Evolutionary conservation across 1,140 invertebrate species (phyloP).

Genomic region (Coelopa frigida): DNA sequence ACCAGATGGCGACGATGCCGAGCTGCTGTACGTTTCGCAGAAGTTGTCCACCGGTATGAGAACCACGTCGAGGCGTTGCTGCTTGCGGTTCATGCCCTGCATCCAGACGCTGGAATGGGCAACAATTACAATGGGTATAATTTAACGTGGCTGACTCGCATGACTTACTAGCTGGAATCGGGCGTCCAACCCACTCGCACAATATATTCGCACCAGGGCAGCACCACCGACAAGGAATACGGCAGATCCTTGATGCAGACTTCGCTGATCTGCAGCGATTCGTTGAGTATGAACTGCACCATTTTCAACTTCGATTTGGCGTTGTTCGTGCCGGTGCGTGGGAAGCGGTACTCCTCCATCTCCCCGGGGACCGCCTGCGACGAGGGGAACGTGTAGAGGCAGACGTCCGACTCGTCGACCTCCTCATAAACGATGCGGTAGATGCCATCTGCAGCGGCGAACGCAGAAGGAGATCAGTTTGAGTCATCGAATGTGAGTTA

Average conservation of each 20-base stretch:
- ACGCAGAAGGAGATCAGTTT: neutral
- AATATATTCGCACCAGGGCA: slow-evolving; percentile 90
- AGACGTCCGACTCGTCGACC: slow-evolving; percentile 90
- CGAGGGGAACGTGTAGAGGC: slow-evolving; percentile 82
- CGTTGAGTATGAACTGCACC: slow-evolving; percentile 71
- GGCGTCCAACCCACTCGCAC: slow-evolving; percentile 90
- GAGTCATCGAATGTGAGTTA: too few relatives aligned
- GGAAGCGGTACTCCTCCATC: slow-evolving; percentile 85
- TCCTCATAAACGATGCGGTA: slow-evolving; percentile 94
- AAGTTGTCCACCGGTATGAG: slow-evolving; percentile 68
- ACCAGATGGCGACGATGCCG: slow-evolving; percentile 47
- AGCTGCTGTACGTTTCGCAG: slow-evolving; percentile 55
- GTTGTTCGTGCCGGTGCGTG: slow-evolving; percentile 82
- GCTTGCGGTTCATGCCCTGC: slow-evolving; percentile 76
- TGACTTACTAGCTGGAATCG: slow-evolving; percentile 73
- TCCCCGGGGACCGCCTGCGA: slow-evolving; percentile 67
- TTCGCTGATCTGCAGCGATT: slow-evolving; percentile 58
- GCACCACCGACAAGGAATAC: slow-evolving; percentile 65
- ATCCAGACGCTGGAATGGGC: slow-evolving; percentile 80
- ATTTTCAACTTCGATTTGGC: slow-evolving; percentile 83
- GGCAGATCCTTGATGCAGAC: slow-evolving; percentile 63
- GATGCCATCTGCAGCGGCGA: slow-evolving; percentile 53
- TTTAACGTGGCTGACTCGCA: too few relatives aligned
- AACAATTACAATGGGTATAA: neutral
- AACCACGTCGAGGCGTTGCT: slow-evolving; percentile 71